Percentiles rank a stretch among this genome's conserved stretches.
These are phyloP conservation scores for Pica pica DNA, from an alignment of 2,113 vertebrate species.

Conservation along the genomic window DNA sequence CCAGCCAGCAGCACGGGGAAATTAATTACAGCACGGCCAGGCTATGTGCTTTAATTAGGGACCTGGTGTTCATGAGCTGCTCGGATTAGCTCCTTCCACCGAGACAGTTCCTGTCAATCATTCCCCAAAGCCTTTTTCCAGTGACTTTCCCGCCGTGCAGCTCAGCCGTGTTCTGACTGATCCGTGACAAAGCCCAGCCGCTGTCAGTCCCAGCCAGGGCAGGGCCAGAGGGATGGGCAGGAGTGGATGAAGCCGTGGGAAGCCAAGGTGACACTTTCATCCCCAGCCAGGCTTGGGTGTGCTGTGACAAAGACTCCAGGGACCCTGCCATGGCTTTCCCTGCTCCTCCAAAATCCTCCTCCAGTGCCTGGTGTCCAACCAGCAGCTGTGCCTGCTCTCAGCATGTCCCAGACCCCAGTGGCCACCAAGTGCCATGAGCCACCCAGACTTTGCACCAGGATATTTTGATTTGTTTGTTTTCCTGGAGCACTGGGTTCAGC, in stretches of 20 bases:
- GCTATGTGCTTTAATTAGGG: conserved; percentile 46
- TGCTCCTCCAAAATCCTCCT: not conserved
- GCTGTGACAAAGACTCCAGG: not conserved
- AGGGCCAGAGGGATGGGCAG: not conserved
- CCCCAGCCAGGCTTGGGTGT: not conserved
- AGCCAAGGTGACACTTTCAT: not conserved
- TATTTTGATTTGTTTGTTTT: not conserved
- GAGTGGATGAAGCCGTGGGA: not conserved
- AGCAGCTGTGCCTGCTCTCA: not conserved
- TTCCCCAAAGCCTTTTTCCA: not conserved
- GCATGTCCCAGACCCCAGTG: not conserved
- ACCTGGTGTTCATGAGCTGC: conserved; percentile 4
- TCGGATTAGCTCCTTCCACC: conserved; percentile 4
- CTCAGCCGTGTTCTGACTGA: not conserved
- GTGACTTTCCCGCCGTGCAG: not conserved
- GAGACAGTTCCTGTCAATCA: conserved; percentile 26
- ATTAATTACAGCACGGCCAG: conserved; percentile 46
- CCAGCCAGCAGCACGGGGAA: not conserved
- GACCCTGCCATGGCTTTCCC: not conserved
- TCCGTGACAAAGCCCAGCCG: not conserved
- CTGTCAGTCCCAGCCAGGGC: accelerated
- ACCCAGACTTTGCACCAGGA: not conserved
- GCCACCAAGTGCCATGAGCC: not conserved
- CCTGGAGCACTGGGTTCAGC: not conserved
- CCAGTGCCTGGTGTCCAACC: not conserved